These are phyloP conservation scores for Philhelius pedissequus DNA, from an alignment of 2,888 invertebrate species.

Conservation along the genomic window DNA sequence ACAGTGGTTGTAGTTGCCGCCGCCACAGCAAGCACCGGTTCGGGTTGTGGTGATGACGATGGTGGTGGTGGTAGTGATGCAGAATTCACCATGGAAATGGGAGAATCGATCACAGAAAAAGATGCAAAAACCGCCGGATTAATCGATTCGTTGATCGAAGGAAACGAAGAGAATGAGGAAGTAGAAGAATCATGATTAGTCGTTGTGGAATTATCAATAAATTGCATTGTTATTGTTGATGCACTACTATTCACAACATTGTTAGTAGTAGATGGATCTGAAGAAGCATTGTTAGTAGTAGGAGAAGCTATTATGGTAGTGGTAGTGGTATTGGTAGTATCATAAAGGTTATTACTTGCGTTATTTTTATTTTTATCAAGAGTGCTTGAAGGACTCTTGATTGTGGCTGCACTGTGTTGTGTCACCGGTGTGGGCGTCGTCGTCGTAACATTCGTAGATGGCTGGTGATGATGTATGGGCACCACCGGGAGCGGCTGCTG, in stretches of 20 bases:
- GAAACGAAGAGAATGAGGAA: constrained; percentile 79
- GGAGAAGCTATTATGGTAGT: constrained; percentile 69
- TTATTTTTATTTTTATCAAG: constrained; percentile 79
- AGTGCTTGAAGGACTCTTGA: constrained; percentile 71
- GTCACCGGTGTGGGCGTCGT: constrained; percentile 73
- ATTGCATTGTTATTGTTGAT: constrained; percentile 72
- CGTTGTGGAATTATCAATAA: constrained; percentile 75
- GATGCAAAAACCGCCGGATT: constrained; percentile 59
- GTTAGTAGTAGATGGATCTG: constrained; percentile 72
- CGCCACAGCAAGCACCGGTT: neutral
- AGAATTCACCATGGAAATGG: constrained; percentile 48
- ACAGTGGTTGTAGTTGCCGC: constrained; percentile 71
- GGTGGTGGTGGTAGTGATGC: constrained; percentile 71
- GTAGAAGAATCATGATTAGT: constrained; percentile 79
- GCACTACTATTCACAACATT: constrained; percentile 70
- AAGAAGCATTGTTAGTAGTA: constrained; percentile 72
- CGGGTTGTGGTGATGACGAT: constrained; percentile 27
- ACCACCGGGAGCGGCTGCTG: constrained; percentile 70
- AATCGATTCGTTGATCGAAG: constrained; percentile 75
- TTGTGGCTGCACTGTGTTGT: constrained; percentile 67
- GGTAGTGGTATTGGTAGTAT: constrained; percentile 66
- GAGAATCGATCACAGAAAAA: constrained; percentile 68
- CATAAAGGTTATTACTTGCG: constrained; percentile 76
- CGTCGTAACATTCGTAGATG: constrained; percentile 70
- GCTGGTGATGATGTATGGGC: constrained; percentile 62